phyloP scores from a whole-genome alignment of 2,797 vertebrate species.

The Aratinga solstitialis region DNA sequence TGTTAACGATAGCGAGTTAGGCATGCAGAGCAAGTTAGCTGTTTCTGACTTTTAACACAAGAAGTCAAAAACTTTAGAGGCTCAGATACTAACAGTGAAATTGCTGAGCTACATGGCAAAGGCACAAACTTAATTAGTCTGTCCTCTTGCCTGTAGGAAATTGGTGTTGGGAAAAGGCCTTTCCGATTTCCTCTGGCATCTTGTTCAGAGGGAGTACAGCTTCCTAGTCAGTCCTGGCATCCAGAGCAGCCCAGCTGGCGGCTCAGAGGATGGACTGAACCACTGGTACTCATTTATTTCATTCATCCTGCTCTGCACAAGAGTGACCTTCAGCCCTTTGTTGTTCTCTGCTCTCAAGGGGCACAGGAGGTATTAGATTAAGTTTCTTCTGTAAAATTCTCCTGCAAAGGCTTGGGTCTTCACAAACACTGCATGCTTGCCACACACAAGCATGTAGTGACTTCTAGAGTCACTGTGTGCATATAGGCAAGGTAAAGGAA shows the following conservation, averaged over 20 bases:
- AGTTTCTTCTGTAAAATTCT: not conserved
- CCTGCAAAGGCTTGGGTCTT: not conserved
- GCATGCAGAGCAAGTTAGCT: not conserved
- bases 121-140: not conserved
- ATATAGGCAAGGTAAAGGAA: not conserved
- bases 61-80: not conserved
- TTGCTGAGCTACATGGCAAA: not conserved
- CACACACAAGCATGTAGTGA: accelerated
- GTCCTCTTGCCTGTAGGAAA: not conserved
- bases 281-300: not conserved
- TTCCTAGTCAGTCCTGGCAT: not conserved
- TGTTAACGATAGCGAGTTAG: not conserved
- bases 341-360: not conserved
- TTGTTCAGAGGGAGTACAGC: not conserved
- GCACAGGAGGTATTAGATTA: not conserved
- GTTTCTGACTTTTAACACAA: not conserved
- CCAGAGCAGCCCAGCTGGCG: not conserved
- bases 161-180: not conserved
- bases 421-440: not conserved
- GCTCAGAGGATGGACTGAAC: not conserved
- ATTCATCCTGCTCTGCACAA: not conserved
- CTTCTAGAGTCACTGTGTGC: not conserved
- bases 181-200: not conserved
- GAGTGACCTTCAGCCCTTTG: not conserved
- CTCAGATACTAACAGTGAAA: not conserved